These are phyloP conservation scores for Goniozus legneri DNA, from an alignment of 1,140 invertebrate species.

Conservation along the genomic window DNA sequence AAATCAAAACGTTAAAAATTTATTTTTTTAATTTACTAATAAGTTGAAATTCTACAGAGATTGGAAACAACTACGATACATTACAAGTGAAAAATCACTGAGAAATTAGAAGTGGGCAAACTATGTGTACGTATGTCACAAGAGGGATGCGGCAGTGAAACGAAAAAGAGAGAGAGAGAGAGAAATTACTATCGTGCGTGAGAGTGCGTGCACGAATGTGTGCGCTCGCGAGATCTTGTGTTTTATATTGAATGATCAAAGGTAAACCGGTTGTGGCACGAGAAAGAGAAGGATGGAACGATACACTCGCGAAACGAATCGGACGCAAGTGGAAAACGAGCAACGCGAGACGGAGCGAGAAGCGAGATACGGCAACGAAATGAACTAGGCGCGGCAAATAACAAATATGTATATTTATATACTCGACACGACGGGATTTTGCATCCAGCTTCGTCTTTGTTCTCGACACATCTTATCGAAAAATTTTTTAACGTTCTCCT, in stretches of 20 bases:
- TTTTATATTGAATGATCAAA: slow-evolving; percentile 46
- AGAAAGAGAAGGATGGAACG: slow-evolving; percentile 5
- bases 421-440: too few relatives aligned
- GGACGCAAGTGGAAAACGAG: not conserved
- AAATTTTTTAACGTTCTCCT: too few relatives aligned
- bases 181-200: not conserved
- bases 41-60: too few relatives aligned
- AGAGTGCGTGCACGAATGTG: slow-evolving; percentile 10
- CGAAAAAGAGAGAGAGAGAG: not conserved
- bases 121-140: not conserved
- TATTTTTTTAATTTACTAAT: too few relatives aligned
- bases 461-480: too few relatives aligned
- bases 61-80: too few relatives aligned
- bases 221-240: slow-evolving; percentile 28
- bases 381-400: slow-evolving; percentile 38
- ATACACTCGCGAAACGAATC: not conserved
- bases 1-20: too few relatives aligned
- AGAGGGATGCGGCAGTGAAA: not conserved
- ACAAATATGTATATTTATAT: too few relatives aligned
- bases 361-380: slow-evolving; percentile 28
- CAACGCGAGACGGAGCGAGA: slow-evolving; percentile 1
- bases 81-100: too few relatives aligned
- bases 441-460: too few relatives aligned
- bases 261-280: slow-evolving; percentile 41
- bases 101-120: too few relatives aligned